Percentiles rank a stretch among this genome's conserved stretches.
Conservation (phyloP, 2,888 invertebrate genomes). For the Schrankia costaestrigalis region DNA sequence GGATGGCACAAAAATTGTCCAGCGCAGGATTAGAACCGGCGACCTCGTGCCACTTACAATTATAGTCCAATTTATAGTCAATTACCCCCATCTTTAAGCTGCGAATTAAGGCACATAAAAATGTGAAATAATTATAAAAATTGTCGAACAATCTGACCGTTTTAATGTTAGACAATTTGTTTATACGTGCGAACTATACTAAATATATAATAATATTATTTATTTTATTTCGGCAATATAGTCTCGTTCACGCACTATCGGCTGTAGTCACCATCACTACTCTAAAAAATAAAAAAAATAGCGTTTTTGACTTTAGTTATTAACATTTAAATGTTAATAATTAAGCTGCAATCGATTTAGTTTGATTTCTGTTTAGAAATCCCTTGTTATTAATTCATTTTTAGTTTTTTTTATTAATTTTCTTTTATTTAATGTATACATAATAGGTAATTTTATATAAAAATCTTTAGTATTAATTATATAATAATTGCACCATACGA, state of each 20-base stretch:
- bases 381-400: slow-evolving; percentile 11
- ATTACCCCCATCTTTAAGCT: too few relatives aligned
- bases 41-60: too few relatives aligned
- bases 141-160: slow-evolving; percentile 11
- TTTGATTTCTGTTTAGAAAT: slow-evolving; percentile 15
- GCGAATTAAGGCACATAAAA: slow-evolving; percentile 35
- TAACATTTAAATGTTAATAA: slow-evolving; percentile 20
- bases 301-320: slow-evolving; percentile 4
- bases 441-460: slow-evolving; percentile 18
- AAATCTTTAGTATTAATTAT: slow-evolving; percentile 33
- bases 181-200: slow-evolving; percentile 7
- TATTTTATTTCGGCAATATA: slow-evolving; percentile 6
- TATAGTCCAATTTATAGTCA: too few relatives aligned
- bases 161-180: slow-evolving; percentile 7
- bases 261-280: slow-evolving; percentile 29
- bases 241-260: slow-evolving; percentile 30
- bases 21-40: too few relatives aligned
- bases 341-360: slow-evolving; percentile 14
- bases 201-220: slow-evolving; percentile 4
- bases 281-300: slow-evolving; percentile 27
- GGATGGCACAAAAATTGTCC: too few relatives aligned
- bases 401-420: slow-evolving; percentile 21
- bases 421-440: slow-evolving; percentile 12
- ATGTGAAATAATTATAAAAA: slow-evolving; percentile 9
- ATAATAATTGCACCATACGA: slow-evolving; percentile 48